Base-by-base conservation (phyloP, 1,140 invertebrate species). In the Drosophila lacteicornis region DNA sequence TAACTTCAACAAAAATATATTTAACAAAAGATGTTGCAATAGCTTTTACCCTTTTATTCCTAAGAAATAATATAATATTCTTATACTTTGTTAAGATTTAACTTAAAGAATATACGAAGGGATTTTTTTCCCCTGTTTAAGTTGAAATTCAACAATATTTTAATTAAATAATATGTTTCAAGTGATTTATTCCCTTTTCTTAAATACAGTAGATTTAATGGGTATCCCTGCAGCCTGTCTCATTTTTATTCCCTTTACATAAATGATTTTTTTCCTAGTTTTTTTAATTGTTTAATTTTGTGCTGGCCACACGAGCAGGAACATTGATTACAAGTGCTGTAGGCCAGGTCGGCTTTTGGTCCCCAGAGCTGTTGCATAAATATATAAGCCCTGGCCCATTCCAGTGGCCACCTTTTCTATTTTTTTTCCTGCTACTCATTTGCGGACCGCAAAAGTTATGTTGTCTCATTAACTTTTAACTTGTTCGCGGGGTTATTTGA, bases 401-500 rank as follows among this genome's bases (percentile, higher is more conserved):
- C 46, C 51, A 55, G 12, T 22, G 5, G 2, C 17, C 8, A 30
- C 17, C 5, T 45, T 25, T 51, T 40, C 25, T 1, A 27, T 56
- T 46, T 62, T 68, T 68, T 53, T 53, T 74, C 25, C 9, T n/a
- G 59, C 57, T 70, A 61, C 86, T 91, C 82, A 91, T 91, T 91
- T 91, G 60, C 69, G 55, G 68, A 84, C 87, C 87, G 57, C 87
- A 85, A 82, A 91, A 87, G 90, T 91, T 91, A 91, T 91, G 84
- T 90, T 91, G 90, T 91, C 90, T 91, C 90, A 91, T 91, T 91
- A 91, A 91, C 90, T 91, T 91, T 91, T 91, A 91, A 86, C 90
- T 91, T 86, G 82, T 77, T 84, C 46, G 66, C 84, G 66, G 53
- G 86, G 85, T 80, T 91, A 90, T 90, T 82, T 71, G 85, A 90